These are phyloP conservation scores for Euzetes globulus DNA, from an alignment of 2,888 invertebrate genomes.

Conservation along the genomic window DNA sequence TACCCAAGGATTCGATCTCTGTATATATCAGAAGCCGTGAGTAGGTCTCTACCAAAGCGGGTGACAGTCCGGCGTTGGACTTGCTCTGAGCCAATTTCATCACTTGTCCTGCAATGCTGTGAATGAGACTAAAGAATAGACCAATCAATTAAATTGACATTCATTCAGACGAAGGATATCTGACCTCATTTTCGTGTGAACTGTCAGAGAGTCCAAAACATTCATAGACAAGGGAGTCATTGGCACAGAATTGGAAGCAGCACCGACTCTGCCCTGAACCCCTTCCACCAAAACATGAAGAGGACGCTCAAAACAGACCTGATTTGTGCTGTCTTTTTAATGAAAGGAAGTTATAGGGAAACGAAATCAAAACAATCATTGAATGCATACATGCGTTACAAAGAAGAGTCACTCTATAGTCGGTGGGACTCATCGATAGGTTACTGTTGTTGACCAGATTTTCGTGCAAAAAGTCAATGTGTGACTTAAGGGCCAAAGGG, in stretches of 20 bases:
- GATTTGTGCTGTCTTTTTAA: slow-evolving; percentile 59
- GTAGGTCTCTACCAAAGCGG: slow-evolving; percentile 90
- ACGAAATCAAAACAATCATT: background rate
- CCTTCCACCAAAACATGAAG: slow-evolving; percentile 87
- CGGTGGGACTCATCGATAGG: slow-evolving; percentile 61
- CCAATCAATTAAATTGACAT: slow-evolving; percentile 8
- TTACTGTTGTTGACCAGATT: slow-evolving; percentile 46
- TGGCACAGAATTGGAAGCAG: slow-evolving; percentile 72
- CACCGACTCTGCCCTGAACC: slow-evolving; percentile 58
- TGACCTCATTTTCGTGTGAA: slow-evolving; percentile 86
- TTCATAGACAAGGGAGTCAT: slow-evolving; percentile 85
- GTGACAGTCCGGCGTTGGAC: slow-evolving; percentile 65
- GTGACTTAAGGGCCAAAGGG: slow-evolving; percentile 70
- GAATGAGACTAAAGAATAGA: slow-evolving; percentile 55
- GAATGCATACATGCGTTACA: slow-evolving; percentile 69
- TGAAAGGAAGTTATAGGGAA: background rate
- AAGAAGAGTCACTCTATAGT: slow-evolving; percentile 80
- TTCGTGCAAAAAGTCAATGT: slow-evolving; percentile 81
- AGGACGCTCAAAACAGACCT: slow-evolving; percentile 79
- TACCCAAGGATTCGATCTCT: slow-evolving; percentile 91
- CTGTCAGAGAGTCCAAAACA: slow-evolving; percentile 82
- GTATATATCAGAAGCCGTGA: slow-evolving; percentile 85
- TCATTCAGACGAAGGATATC: background rate
- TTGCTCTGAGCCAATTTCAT: slow-evolving; percentile 82
- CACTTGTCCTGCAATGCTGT: slow-evolving; percentile 65